These are phyloP conservation scores for Karalla daura DNA, from an alignment of 2,797 vertebrate species.

Conservation along the genomic window DNA sequence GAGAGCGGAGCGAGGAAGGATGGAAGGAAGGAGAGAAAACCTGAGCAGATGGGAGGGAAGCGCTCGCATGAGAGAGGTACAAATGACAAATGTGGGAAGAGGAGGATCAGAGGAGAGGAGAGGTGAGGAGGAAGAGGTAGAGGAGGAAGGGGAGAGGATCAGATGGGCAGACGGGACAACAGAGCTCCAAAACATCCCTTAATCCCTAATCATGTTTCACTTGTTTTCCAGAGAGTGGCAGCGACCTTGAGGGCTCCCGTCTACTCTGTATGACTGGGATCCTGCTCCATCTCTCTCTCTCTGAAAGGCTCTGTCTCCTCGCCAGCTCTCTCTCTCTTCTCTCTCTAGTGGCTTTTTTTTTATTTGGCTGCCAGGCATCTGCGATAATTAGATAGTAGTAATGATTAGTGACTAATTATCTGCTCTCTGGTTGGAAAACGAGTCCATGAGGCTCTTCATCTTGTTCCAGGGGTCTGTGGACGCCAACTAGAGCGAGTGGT, in stretches of 20 bases:
- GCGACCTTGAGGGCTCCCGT: constrained; percentile 69
- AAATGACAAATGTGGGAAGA: constrained; percentile 48
- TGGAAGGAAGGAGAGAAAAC: neutral
- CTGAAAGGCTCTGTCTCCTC: constrained; percentile 19
- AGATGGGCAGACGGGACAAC: constrained; percentile 56
- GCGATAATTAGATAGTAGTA: constrained; percentile 55
- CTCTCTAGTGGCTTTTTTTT: neutral
- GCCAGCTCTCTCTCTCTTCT: constrained; percentile 27
- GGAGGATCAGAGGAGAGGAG: constrained; percentile 29
- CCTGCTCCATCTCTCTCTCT: constrained; percentile 6
- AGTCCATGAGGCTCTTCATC: neutral
- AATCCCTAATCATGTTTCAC: constrained; percentile 74
- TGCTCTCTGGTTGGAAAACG: constrained; percentile 22
- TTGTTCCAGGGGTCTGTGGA: neutral
- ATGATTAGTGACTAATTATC: constrained; percentile 65
- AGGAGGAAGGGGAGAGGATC: constrained; percentile 31
- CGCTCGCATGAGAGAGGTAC: constrained; percentile 14
- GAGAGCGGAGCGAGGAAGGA: neutral
- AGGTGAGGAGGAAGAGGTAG: constrained; percentile 9
- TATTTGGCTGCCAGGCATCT: constrained; percentile 46
- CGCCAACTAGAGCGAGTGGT: no score
- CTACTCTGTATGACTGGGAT: constrained; percentile 28
- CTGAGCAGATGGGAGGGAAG: constrained; percentile 57
- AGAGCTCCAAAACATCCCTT: constrained; percentile 62
- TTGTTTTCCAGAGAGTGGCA: constrained; percentile 60